Conservation (phyloP, 2,797 vertebrate species). For the Phoebastria nigripes region DNA sequence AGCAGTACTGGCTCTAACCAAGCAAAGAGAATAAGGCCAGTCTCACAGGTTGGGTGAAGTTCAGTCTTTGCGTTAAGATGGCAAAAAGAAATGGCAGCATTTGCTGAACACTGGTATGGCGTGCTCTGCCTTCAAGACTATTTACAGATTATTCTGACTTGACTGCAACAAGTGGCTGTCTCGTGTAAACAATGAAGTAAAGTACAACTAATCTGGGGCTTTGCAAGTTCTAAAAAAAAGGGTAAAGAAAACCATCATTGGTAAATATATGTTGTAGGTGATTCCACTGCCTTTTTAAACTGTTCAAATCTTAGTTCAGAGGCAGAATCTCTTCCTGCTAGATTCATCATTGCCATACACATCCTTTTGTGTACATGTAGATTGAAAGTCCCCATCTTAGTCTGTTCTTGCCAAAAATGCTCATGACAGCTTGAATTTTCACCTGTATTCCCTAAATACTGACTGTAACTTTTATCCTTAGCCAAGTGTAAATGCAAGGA, state of each 20-base stretch:
- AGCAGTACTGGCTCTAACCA: background rate
- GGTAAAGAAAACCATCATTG: background rate
- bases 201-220: background rate
- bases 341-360: background rate
- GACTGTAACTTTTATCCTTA: background rate
- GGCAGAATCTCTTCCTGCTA: background rate
- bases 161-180: background rate
- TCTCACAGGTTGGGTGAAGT: background rate
- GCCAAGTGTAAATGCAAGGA: background rate
- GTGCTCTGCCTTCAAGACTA: background rate
- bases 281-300: background rate
- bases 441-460: background rate
- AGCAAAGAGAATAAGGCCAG: background rate
- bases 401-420: background rate
- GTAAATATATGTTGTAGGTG: background rate
- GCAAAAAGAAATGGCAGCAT: background rate
- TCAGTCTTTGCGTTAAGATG: background rate
- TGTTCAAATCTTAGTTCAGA: background rate
- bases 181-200: background rate
- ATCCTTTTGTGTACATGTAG: fast-evolving
- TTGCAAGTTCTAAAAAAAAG: background rate
- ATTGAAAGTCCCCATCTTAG: background rate
- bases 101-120: background rate
- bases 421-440: background rate
- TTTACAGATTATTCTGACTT: background rate